These are phyloP conservation scores for Pheosia gnoma DNA, from an alignment of 2,888 invertebrate genomes.

Conservation along the genomic window DNA sequence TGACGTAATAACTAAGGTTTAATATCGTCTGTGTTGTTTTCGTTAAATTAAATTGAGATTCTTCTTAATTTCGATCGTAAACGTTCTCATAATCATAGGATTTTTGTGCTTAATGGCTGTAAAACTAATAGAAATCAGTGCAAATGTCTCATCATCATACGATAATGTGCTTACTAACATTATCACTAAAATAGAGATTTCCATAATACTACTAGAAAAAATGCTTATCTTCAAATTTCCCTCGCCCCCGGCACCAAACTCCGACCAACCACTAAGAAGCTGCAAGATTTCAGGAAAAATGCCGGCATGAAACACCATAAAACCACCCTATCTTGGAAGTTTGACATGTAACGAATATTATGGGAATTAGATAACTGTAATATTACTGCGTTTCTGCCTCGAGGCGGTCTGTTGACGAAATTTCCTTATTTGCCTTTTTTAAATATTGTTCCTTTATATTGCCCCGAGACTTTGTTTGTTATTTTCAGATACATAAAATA, in stretches of 20 bases:
- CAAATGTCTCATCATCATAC: too few species aligned
- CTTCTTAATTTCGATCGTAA: conserved; percentile 6
- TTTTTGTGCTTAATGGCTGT: too few species aligned
- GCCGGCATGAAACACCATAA: conserved; percentile 52
- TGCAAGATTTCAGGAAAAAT: conserved; percentile 49
- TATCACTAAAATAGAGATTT: background rate
- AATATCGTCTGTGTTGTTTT: conserved; percentile 6
- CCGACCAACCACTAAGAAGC: conserved; percentile 29
- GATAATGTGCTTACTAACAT: too few species aligned
- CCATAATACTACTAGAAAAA: background rate
- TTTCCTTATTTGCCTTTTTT: conserved; percentile 38
- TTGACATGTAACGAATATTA: conserved; percentile 78
- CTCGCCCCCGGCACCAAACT: conserved; percentile 23
- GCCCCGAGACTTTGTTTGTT: conserved; percentile 46
- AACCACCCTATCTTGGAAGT: conserved; percentile 67
- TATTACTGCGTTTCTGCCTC: conserved; percentile 45
- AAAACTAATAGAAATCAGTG: too few species aligned
- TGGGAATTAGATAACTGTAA: conserved; percentile 75
- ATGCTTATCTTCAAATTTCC: conserved; percentile 12
- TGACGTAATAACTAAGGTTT: conserved; percentile 1
- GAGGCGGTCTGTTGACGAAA: conserved; percentile 34
- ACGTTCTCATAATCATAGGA: too few species aligned
- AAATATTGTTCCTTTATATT: conserved; percentile 38
- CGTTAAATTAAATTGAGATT: conserved; percentile 17
- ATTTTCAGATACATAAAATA: conserved; percentile 26